phyloP scores from a whole-genome alignment of 2,888 invertebrate genomes.

The Quadriops clusia region DNA sequence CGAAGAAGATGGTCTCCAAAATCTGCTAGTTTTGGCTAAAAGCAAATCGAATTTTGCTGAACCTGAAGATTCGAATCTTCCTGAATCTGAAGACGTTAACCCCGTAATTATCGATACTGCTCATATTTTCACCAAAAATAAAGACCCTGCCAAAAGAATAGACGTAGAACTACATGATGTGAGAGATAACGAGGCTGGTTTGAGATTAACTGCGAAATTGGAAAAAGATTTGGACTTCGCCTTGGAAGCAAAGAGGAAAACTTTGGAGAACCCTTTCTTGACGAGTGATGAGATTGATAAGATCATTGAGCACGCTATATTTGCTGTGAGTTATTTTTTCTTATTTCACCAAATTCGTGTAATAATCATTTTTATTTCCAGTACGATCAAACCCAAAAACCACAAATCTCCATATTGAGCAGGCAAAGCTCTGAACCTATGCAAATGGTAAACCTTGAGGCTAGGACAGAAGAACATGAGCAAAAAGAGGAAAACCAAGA shows the following conservation, averaged over 20 bases:
- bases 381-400: slow-evolving; percentile 1
- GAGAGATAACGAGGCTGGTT: slow-evolving; percentile 7
- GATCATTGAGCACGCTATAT: slow-evolving; percentile 17
- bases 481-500: slow-evolving; percentile 2
- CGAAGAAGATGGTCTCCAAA: slow-evolving; percentile 15
- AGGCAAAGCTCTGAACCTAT: no score
- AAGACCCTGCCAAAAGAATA: slow-evolving; percentile 12
- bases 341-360: background rate
- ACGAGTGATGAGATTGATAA: slow-evolving; percentile 19
- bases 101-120: slow-evolving; percentile 21
- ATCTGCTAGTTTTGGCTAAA: slow-evolving; percentile 20
- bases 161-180: slow-evolving; percentile 17
- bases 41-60: slow-evolving; percentile 12
- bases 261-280: slow-evolving; percentile 14
- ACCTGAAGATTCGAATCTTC: slow-evolving; percentile 7
- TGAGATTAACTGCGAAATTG: slow-evolving; percentile 14
- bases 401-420: background rate
- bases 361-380: background rate
- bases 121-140: slow-evolving; percentile 18
- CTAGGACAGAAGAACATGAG: slow-evolving; percentile 5
- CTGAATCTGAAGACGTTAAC: slow-evolving; percentile 3
- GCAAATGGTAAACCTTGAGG: no score
- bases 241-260: slow-evolving; percentile 16
- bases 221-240: slow-evolving; percentile 19
- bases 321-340: slow-evolving; percentile 12